phyloP scores from a whole-genome alignment of 2,888 invertebrate genomes.

The Perdita meconis region DNA sequence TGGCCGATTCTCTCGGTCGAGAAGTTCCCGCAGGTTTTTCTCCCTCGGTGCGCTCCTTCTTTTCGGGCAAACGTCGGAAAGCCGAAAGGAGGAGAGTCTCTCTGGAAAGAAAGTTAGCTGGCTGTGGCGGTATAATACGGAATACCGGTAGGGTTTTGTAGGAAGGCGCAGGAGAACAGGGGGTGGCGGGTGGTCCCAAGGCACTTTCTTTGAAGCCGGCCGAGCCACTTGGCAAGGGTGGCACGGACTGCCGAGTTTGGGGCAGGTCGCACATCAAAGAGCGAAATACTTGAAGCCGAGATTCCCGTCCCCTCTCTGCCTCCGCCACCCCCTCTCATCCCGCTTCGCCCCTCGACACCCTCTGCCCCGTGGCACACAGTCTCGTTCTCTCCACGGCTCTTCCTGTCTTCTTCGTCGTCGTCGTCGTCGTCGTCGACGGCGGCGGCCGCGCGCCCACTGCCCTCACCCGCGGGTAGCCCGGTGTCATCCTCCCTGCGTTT shows the following conservation, averaged over 20 bases:
- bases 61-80: constrained; percentile 48
- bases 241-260: constrained; percentile 75
- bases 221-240: constrained; percentile 71
- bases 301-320: constrained; percentile 70
- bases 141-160: constrained; percentile 60
- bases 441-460: neutral
- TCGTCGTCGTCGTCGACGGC: constrained; percentile 1
- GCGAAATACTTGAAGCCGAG: constrained; percentile 82
- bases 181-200: constrained; percentile 64
- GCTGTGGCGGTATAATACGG: constrained; percentile 68
- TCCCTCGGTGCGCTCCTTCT: constrained; percentile 46
- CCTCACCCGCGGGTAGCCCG: constrained; percentile 1
- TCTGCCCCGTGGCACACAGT: constrained; percentile 5
- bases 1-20: constrained; percentile 24
- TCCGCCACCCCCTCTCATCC: constrained; percentile 50
- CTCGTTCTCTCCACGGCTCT: constrained; percentile 2
- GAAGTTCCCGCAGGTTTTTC: constrained; percentile 30
- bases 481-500: constrained; percentile 56
- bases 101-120: constrained; percentile 69
- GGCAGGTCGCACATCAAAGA: constrained; percentile 82
- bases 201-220: constrained; percentile 80
- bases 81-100: constrained; percentile 31
- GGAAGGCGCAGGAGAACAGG: constrained; percentile 42
- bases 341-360: constrained; percentile 29
- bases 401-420: constrained; percentile 21